These are phyloP conservation scores for Caenorhabditis sp. DNA, from an alignment of 2,888 invertebrate genomes.

Conservation along the genomic window DNA sequence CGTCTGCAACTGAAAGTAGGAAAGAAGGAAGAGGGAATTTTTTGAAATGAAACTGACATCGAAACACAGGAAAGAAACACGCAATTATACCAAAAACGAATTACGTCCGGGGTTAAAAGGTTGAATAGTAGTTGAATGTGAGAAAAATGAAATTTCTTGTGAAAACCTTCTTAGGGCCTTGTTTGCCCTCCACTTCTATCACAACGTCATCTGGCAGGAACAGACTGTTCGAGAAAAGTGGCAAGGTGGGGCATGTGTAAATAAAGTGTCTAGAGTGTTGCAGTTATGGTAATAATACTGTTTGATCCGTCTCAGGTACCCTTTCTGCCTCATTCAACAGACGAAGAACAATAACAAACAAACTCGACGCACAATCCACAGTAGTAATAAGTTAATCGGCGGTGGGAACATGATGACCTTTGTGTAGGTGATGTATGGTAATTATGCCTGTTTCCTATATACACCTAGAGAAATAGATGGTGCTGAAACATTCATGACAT, in stretches of 20 bases:
- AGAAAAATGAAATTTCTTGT: neutral
- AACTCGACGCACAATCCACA: neutral
- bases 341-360: slow-evolving; percentile 48
- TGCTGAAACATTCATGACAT: too few species aligned
- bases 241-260: slow-evolving; percentile 16
- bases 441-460: slow-evolving; percentile 45
- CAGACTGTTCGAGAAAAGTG: slow-evolving; percentile 19
- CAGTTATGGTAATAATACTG: slow-evolving; percentile 48
- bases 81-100: neutral
- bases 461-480: too few species aligned
- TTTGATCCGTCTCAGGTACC: slow-evolving; percentile 34
- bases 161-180: too few species aligned
- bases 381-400: slow-evolving; percentile 59
- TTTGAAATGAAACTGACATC: slow-evolving; percentile 20
- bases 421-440: slow-evolving; percentile 26
- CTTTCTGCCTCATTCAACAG: slow-evolving; percentile 7
- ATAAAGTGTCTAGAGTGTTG: slow-evolving; percentile 5
- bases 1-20: slow-evolving; percentile 35
- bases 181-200: slow-evolving; percentile 32
- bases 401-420: slow-evolving; percentile 49
- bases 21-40: neutral
- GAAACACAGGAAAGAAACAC: slow-evolving; percentile 1
- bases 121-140: neutral
- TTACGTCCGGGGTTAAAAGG: neutral
- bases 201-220: slow-evolving; percentile 29